Conservation (phyloP, 2,113 vertebrate species). For the Oplegnathus fasciatus region DNA sequence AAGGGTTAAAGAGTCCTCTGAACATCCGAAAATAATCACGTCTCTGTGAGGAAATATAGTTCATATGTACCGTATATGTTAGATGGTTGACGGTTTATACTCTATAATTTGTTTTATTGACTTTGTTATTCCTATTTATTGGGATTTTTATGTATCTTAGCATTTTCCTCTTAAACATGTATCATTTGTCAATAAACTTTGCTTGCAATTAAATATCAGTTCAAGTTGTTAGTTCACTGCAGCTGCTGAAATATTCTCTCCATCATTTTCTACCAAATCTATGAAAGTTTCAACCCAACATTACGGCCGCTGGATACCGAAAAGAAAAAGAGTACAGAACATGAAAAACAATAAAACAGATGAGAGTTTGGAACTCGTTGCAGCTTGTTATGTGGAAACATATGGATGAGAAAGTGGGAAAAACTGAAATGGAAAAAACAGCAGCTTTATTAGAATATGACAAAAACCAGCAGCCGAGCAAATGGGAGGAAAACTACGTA, state of each 20-base stretch:
- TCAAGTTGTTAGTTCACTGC: not conserved
- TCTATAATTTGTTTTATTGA: too few relatives aligned
- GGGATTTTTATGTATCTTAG: too few relatives aligned
- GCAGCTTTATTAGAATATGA: constrained; percentile 60
- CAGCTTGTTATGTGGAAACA: constrained; percentile 48
- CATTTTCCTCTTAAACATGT: too few relatives aligned
- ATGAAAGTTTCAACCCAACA: not conserved
- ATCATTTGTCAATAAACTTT: too few relatives aligned
- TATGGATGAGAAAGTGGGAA: constrained; percentile 32
- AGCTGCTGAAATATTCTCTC: constrained; percentile 1
- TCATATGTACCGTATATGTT: too few relatives aligned
- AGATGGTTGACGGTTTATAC: too few relatives aligned
- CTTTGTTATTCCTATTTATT: too few relatives aligned
- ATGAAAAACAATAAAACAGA: constrained; percentile 36
- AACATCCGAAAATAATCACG: too few relatives aligned
- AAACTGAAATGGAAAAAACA: constrained; percentile 36
- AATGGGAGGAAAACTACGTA: constrained; percentile 54
- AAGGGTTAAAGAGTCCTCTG: too few relatives aligned
- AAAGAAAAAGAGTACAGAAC: constrained; percentile 1
- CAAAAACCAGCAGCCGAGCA: constrained; percentile 50
- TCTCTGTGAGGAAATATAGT: too few relatives aligned
- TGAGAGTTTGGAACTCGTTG: constrained; percentile 14
- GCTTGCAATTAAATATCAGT: too few relatives aligned
- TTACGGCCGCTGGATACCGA: not conserved
- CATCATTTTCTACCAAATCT: not conserved